These are phyloP conservation scores for Yponomeuta plumbellus DNA, from an alignment of 2,888 invertebrate genomes.

Conservation along the genomic window DNA sequence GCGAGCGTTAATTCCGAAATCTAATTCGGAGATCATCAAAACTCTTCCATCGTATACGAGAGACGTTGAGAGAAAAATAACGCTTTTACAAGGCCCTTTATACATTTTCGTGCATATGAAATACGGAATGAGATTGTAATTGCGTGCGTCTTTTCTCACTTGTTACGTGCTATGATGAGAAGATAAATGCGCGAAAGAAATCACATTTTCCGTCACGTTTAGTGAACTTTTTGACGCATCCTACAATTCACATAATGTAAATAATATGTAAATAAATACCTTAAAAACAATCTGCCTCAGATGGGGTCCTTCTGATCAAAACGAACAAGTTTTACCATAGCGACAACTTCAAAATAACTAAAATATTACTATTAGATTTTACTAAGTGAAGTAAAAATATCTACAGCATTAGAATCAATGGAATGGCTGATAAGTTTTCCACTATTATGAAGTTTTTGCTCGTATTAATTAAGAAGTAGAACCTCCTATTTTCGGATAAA, in stretches of 20 bases:
- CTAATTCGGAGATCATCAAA: neutral
- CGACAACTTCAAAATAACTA: no score
- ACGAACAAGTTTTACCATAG: no score
- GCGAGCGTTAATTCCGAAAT: neutral
- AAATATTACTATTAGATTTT: no score
- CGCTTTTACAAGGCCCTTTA: neutral
- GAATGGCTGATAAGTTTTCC: no score
- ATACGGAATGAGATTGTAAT: constrained; percentile 54
- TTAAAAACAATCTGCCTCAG: no score
- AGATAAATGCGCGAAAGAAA: constrained; percentile 16
- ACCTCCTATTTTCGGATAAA: no score
- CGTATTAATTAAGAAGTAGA: no score
- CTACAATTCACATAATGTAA: neutral
- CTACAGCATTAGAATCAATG: no score
- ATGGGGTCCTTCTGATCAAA: no score
- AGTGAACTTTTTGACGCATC: neutral
- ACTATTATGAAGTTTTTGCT: no score
- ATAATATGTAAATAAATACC: no score
- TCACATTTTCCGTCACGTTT: neutral
- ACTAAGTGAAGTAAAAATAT: no score
- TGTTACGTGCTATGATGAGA: constrained; percentile 52
- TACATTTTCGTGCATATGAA: constrained; percentile 44
- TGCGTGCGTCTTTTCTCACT: constrained; percentile 44
- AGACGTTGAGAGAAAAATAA: neutral
- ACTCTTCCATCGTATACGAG: neutral